Evolutionary conservation across 2,888 invertebrate genomes (phyloP), one percentile per base, ranked within the genome.

Genomic region (Torymus tubicola): DNA sequence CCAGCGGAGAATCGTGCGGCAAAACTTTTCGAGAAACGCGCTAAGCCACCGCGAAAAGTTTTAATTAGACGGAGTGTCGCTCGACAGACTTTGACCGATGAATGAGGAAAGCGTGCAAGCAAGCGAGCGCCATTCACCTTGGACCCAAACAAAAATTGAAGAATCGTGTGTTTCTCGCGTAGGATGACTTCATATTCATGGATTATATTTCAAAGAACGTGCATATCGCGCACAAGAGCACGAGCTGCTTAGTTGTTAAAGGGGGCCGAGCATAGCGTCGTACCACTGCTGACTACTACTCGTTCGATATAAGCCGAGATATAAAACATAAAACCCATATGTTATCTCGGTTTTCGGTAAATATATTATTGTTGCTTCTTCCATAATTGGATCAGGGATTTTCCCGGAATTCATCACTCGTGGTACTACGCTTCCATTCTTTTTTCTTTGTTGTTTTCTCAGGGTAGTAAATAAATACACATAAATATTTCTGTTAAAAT

Each of bases 1-100:
- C 42, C 42, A 8, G 42, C 21, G 21, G 21, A 42, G 42, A 42
- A 42, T 42, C 42, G 42, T 8, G 42, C 21, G 21, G 65, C 11
- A 67, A 78, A 65, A 65, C 60, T 77, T 76, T 72, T 58, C n/a
- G 10, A 72, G 53, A 5, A 31, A 78, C 73, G 11, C 53, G 55
- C 60, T 50, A 24, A 73, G 70, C 50, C 42, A 70, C 60, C 18
- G 58, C 50, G 31, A 24, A 70, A 78, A 78, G 64, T 81, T 81
- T 81, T 81, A 81, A 81, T 81, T 78, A 78, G 74, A 68, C 21
- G 52, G 16, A 78, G 78, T 78, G 65, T 42, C 81, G 60, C 68
- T 31, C 21, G 57, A 10, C 67, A 50, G 72, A 69, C 69, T 73
- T 81, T 77, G 75, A 72, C 55, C 77, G 77, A 72, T 73, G 69